Evolutionary conservation across 1,140 invertebrate species (phyloP).

Genomic region (Ceratina japonica): DNA sequence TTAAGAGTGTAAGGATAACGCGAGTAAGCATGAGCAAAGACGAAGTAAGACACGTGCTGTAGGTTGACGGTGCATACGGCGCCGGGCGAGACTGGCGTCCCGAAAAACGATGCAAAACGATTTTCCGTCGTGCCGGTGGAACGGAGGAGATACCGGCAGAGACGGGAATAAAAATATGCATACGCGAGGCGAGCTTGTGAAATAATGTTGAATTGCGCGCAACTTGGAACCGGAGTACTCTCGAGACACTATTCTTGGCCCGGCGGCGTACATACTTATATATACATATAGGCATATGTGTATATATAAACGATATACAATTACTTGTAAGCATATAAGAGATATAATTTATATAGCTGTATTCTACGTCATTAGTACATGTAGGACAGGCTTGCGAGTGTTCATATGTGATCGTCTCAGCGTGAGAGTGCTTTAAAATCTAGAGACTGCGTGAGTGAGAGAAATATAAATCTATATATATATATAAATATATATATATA

Average conservation of each 20-base stretch:
- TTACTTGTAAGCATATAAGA: conserved; percentile 58
- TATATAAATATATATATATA: conserved; percentile 28
- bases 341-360: conserved; percentile 63
- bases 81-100: not conserved
- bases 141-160: not conserved
- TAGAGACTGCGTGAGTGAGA: conserved; percentile 52
- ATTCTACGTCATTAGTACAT: conserved; percentile 59
- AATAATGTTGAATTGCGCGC: not conserved
- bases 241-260: conserved; percentile 16
- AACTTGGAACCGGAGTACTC: not conserved
- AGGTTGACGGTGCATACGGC: conserved; percentile 32
- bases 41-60: conserved; percentile 6
- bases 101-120: not conserved
- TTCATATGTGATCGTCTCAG: conserved; percentile 59
- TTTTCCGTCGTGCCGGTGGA: not conserved
- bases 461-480: conserved; percentile 21
- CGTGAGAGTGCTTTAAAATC: conserved; percentile 63
- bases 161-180: not conserved
- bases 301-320: conserved; percentile 59
- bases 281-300: conserved; percentile 54
- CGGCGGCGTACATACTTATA: conserved; percentile 49
- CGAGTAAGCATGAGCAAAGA: conserved; percentile 17
- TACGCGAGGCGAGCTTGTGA: not conserved
- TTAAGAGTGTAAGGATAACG: conserved; percentile 12
- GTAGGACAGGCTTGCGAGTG: conserved; percentile 57